Percentiles rank a stretch among this genome's conserved stretches.
Evolutionary conservation across 2,797 vertebrate genomes (phyloP).

Genomic region (Catostomus latipinnis): DNA sequence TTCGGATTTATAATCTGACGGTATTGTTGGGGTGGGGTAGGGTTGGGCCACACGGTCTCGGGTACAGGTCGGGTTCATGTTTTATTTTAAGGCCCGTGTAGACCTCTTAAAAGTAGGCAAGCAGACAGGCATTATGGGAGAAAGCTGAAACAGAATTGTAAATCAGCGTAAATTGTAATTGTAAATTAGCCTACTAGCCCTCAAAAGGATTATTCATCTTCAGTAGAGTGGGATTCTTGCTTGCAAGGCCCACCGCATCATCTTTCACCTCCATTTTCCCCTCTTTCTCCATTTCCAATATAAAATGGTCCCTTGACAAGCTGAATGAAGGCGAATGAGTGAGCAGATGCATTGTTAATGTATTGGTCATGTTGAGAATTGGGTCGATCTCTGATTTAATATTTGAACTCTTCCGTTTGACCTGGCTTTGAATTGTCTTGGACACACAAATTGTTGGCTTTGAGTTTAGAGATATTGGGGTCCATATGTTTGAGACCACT

Average conservation of each 20-base stretch:
- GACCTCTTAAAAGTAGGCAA: slow-evolving; percentile 56
- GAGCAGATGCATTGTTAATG: slow-evolving; percentile 78
- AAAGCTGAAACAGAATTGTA: slow-evolving; percentile 91
- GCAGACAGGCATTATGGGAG: slow-evolving; percentile 88
- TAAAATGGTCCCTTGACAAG: slow-evolving; percentile 86
- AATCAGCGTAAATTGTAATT: slow-evolving; percentile 78
- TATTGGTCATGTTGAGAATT: slow-evolving; percentile 30
- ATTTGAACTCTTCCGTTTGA: slow-evolving; percentile 13
- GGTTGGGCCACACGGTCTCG: too few relatives aligned
- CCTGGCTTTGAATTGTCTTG: neutral
- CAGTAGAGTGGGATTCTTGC: slow-evolving; percentile 87
- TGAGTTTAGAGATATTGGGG: too few relatives aligned
- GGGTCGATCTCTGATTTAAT: neutral
- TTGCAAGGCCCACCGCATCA: slow-evolving; percentile 84
- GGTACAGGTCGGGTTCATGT: too few relatives aligned
- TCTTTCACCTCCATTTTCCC: slow-evolving; percentile 83
- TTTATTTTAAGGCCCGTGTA: too few relatives aligned
- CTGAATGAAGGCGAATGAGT: slow-evolving; percentile 71
- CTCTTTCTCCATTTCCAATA: slow-evolving; percentile 81
- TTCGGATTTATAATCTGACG: too few relatives aligned
- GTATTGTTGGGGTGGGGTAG: too few relatives aligned
- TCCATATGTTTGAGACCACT: too few relatives aligned
- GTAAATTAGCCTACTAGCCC: slow-evolving; percentile 81
- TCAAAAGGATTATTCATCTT: slow-evolving; percentile 92
- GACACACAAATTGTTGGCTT: too few relatives aligned